Evolutionary conservation across 1,140 invertebrate genomes (phyloP).

Genomic region (Stegodyphus dumicola): DNA sequence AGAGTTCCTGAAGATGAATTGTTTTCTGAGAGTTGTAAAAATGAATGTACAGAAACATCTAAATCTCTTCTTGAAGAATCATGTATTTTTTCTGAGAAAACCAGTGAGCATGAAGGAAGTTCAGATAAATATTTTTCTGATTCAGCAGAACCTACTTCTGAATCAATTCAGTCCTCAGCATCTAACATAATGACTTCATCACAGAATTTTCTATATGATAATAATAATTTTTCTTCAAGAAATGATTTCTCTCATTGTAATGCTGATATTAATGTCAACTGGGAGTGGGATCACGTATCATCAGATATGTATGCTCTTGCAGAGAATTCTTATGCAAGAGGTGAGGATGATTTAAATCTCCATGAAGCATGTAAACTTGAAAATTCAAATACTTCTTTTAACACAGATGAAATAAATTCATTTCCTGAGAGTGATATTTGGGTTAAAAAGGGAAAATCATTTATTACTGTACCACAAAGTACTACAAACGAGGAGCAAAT

Average conservation of each 20-base stretch:
- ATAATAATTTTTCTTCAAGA: slow-evolving; percentile 22
- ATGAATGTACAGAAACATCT: too few relatives aligned
- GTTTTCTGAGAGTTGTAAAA: too few relatives aligned
- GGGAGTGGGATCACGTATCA: slow-evolving; percentile 39
- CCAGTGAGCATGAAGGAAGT: too few relatives aligned
- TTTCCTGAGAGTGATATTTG: slow-evolving; percentile 6
- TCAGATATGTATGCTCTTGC: slow-evolving; percentile 19
- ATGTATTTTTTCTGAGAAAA: too few relatives aligned
- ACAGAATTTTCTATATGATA: slow-evolving; percentile 13
- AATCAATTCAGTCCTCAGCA: too few relatives aligned
- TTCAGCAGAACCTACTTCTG: too few relatives aligned
- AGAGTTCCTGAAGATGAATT: too few relatives aligned
- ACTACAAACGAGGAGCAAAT: slow-evolving; percentile 41
- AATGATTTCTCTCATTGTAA: slow-evolving; percentile 28
- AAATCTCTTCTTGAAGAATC: too few relatives aligned
- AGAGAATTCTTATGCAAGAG: not conserved
- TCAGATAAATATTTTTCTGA: too few relatives aligned
- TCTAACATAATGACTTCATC: not conserved
- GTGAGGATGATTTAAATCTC: not conserved
- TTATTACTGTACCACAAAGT: slow-evolving; percentile 33
- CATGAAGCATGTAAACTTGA: not conserved
- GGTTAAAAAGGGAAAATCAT: not conserved
- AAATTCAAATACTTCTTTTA: slow-evolving; percentile 4
- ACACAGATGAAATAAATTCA: not conserved
- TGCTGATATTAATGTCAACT: slow-evolving; percentile 27